A percentile compares a stretch with the other conserved stretches of the same genome.
phyloP scores from a whole-genome alignment of 2,113 vertebrate genomes.

The Clarias gariepinus region DNA sequence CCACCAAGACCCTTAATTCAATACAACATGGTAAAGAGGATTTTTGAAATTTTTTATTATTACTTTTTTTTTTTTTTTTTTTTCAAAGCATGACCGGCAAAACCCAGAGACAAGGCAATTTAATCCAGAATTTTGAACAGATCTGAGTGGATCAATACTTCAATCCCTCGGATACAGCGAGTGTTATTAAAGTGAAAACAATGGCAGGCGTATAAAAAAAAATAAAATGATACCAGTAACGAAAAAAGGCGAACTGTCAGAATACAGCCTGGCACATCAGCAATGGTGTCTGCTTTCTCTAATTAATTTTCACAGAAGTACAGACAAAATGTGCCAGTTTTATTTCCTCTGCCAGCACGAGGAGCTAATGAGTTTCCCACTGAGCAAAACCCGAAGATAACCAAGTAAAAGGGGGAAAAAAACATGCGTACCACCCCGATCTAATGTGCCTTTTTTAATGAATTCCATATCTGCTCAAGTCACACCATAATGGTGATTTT shows the following conservation, averaged over 20 bases:
- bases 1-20: conserved; percentile 52
- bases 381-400: conserved; percentile 57
- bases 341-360: conserved; percentile 53
- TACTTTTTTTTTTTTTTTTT: conserved; percentile 40
- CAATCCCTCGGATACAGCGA: conserved; percentile 54
- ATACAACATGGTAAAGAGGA: conserved; percentile 55
- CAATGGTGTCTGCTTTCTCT: conserved; percentile 53
- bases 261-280: conserved; percentile 48
- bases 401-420: conserved; percentile 42
- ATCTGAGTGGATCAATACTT: conserved; percentile 57
- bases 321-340: conserved; percentile 57
- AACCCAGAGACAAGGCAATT: conserved; percentile 55
- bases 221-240: conserved; percentile 51
- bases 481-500: conserved; percentile 52
- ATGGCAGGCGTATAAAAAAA: conserved; percentile 29
- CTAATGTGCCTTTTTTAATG: conserved; percentile 55
- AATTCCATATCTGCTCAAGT: conserved; percentile 53
- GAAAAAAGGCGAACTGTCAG: conserved; percentile 49
- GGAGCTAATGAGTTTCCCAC: conserved; percentile 60
- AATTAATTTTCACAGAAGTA: conserved; percentile 61
- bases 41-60: conserved; percentile 50
- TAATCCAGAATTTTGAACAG: conserved; percentile 58
- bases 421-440: conserved; percentile 49
- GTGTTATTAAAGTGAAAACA: conserved; percentile 58
- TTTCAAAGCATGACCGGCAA: conserved; percentile 55